Evolutionary conservation across 2,888 invertebrate species (phyloP), one percentile per base, ranked within the genome.

Genomic region (Oeneis ivallda): DNA sequence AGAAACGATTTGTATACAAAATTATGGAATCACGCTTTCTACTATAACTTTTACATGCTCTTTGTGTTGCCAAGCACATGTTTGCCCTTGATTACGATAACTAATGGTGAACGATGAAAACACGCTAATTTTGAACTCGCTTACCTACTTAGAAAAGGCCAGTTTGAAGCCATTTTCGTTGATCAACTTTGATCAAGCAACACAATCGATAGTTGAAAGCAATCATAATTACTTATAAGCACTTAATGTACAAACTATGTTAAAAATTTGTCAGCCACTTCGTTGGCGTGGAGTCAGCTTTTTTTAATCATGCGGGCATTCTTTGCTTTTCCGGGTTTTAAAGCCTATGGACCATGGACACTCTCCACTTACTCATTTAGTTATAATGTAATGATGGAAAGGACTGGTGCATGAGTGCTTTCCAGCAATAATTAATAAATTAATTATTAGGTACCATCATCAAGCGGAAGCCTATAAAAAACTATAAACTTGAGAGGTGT

Each of bases 111-210:
- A 34, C 9, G 54, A 54, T 54, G 56, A 19, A 26, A 11, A 19
- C 5, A 39, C 15, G 19, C 39, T 56, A 41, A 41, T 56, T 56
- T 56, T 39, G 11, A 41, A 19, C 19, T 56, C 17, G 11, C 5
- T 19, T 39, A 41, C 39, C n/a, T n/a, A n/a, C n/a, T n/a, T 56
- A 39, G 41, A 56, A 41, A 41, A 56, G 56, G 41, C 37, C 15
- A 15, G 17, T 15, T 26, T 54, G 10, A 39, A 17, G 41, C 8
- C 17, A 19, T 19, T 56, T 41, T 56, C 53, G 53, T 10, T 53
- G 13, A 32, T 52, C 54, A 54, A 37, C 54, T 37, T 10, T 41
- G 56, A 41, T 56, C 39, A 39, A 10, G 19, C 13, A 56, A 7
- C 17, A 54, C 19, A 56, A 56, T 41, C 41, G 56, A 19, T 56